Conservation (phyloP, 2,113 vertebrate genomes). For the Scytalopus superciliaris region DNA sequence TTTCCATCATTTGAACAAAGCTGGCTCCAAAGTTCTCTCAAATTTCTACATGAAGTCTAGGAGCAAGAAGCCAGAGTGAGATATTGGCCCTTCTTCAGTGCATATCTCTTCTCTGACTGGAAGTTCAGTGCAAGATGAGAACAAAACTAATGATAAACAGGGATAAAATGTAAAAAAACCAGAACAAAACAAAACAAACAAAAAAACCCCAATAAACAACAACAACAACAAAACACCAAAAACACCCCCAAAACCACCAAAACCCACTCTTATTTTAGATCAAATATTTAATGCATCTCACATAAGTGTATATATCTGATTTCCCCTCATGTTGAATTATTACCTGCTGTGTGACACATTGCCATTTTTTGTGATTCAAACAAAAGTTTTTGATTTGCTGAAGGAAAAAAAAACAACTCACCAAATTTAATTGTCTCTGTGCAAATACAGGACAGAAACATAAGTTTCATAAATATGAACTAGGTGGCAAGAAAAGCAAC, state of each 20-base stretch:
- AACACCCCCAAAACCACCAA: background rate
- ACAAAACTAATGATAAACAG: constrained; percentile 20
- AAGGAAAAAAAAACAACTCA: background rate
- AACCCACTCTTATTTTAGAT: background rate
- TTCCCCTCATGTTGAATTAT: background rate
- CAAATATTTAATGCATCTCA: background rate
- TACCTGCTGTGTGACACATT: background rate
- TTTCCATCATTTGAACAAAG: constrained; percentile 72
- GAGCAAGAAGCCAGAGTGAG: background rate
- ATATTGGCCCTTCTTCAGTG: background rate
- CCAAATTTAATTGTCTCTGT: background rate
- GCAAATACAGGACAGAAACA: background rate
- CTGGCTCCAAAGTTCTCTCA: constrained; percentile 65
- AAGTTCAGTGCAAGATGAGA: constrained; percentile 13
- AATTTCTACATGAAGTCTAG: constrained; percentile 59
- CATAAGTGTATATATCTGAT: background rate
- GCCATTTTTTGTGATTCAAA: background rate
- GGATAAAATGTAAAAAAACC: background rate
- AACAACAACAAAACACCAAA: background rate
- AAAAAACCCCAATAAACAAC: no score
- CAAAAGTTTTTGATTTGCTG: background rate
- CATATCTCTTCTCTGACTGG: background rate
- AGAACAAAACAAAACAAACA: background rate
- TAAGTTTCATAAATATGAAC: background rate
- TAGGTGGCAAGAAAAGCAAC: background rate